Evolutionary conservation across 2,797 vertebrate genomes (phyloP).

Genomic region (Mus caroli): DNA sequence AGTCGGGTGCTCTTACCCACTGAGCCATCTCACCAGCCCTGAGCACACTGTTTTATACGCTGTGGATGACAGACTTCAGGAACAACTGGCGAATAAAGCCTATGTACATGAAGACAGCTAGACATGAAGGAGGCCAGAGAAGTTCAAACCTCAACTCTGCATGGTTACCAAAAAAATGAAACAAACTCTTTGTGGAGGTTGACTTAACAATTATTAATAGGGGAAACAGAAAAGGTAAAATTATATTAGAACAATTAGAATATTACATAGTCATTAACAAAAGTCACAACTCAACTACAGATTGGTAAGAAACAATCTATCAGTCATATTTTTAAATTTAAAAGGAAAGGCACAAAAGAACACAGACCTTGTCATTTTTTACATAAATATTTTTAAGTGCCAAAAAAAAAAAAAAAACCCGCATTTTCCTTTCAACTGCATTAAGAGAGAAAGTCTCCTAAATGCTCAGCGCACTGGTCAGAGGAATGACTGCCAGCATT

Average conservation of each 20-base stretch:
- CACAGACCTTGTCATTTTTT: background rate
- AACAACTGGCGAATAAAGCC: background rate
- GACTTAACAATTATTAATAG: background rate
- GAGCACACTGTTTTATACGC: background rate
- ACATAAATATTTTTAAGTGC: background rate
- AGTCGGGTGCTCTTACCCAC: too few relatives aligned
- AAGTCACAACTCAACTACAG: background rate
- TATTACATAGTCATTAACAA: background rate
- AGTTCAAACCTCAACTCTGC: background rate
- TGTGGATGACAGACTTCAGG: background rate
- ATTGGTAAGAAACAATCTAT: conserved; percentile 13
- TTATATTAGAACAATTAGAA: background rate
- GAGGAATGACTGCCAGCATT: background rate
- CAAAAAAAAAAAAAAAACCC: background rate
- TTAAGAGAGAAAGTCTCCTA: conserved; percentile 8
- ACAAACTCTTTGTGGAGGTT: background rate
- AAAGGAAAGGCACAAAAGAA: conserved; percentile 51
- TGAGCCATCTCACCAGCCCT: too few relatives aligned
- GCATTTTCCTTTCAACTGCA: background rate
- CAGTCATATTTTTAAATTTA: conserved; percentile 37
- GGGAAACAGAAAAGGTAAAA: background rate
- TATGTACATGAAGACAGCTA: background rate
- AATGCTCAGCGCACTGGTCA: background rate
- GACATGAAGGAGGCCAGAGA: background rate
- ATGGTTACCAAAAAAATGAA: background rate